Base-by-base conservation (phyloP, 2,113 vertebrate genomes). In the Oreochromis spilurus region DNA sequence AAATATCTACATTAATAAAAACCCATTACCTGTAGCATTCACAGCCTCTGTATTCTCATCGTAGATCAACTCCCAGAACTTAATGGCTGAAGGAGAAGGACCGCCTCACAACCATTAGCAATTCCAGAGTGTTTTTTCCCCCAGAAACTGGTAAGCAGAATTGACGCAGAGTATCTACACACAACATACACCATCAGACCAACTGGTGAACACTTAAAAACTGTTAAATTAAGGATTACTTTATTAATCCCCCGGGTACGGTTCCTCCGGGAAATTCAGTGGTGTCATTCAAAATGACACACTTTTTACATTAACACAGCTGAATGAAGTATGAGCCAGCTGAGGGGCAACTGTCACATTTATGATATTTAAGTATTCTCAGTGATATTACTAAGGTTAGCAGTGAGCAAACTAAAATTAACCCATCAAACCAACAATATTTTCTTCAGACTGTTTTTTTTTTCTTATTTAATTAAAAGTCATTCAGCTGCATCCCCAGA, bases 141-240 rank as follows among this genome's bases (percentile, higher is more conserved):
- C 4, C 31, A 38, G 60, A 65, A 38, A 65, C 60, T 65, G 31
- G 31, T 31, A 65, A 65, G 60, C 60, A 38, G 31, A 4, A 38
- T 12, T 65, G 10, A 65, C 31, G 60, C 19, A 34, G 9, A 36
- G 8, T 31, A 31, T 60, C 57, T 17, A 34, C 60, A 65, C 31
- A 36, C 60, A 17, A 36, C 31, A 65, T n/a, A 65, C 3, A 85
- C 3, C 16, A 36, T 82, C 12, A 84, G 13, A 57, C 2, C 24
- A 26, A 13, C 26, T 67, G 5, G 14, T 83, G 31, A 79, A n/a
- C 26, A 36, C 16, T 38, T 19, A 60, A 60, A 55, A 24, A 70
- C 14, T 6, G 31, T 48, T 29, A 62, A 36, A 62, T 36, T 62
- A 36, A 17, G 0, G 9, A 0, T 62, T 36, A 62, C 0, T 19